Evolutionary conservation across 1,140 invertebrate species (phyloP), one percentile per base, ranked within the genome.

Genomic region (Eumeta japonica): DNA sequence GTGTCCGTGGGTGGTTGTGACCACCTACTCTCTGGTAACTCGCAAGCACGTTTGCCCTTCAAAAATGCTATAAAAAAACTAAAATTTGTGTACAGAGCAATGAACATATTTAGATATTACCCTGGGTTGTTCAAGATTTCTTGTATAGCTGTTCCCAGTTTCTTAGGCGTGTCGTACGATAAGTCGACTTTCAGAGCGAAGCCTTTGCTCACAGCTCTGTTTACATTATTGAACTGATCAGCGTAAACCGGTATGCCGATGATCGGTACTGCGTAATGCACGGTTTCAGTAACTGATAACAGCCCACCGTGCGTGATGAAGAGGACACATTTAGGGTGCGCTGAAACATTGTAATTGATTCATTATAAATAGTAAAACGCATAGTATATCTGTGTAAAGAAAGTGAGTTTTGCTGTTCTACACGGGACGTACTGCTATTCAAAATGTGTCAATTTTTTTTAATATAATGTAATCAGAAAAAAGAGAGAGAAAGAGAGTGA

Each of bases 251-350:
- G 86, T 45, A 87, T 78, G 5, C 79, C 82, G 10, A 88, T 67
- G 0, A 85, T 62, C 1, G 86, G 85, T 2, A 84, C 78, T 16
- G 79, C 83, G 34, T 80, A 74, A 49, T 82, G 79, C 12, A 86
- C 64, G 1, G 84, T 75, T 55, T 89, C 87, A 18, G 79, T 79
- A 2, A 78, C 72, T 19, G 84, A 84, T 19, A 84, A 67, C n/a
- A 84, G 54, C 17, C 86, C 86, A 7, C 81, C 84, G 43, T 88
- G 86, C 0, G 83, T 82, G 15, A 88, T 81, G 41, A 89, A 85
- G 0, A 79, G 57, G 16, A 75, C 60, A 10, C 83, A 76, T 37
- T 85, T 86, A 1, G 73, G 62, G 60, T 87, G 83, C 12, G 78
- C 84, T 81, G 59, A 40, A 87, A 63, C 40, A 82, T 15, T 35